Percentiles rank a stretch among this genome's conserved stretches.
These are phyloP conservation scores for Sepioteuthis lessoniana DNA, from an alignment of 2,888 invertebrate species.

Conservation along the genomic window DNA sequence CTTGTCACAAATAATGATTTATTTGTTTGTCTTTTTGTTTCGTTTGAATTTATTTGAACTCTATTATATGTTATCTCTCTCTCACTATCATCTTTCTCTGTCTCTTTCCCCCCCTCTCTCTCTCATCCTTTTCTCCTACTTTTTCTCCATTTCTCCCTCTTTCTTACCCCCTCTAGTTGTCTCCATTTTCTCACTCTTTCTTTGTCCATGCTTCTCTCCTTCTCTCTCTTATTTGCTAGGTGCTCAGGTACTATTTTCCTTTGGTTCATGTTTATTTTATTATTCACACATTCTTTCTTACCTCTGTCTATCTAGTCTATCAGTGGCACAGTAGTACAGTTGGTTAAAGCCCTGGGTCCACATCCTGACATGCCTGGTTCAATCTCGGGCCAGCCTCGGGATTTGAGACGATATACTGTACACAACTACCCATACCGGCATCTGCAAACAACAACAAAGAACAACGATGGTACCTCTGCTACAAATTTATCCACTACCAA, in stretches of 20 bases:
- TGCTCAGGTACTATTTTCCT: not conserved
- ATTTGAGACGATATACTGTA: not conserved
- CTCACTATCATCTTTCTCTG: too few species aligned
- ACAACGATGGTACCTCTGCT: not conserved
- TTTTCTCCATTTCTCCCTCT: too few species aligned
- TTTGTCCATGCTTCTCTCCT: too few species aligned
- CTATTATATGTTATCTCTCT: too few species aligned
- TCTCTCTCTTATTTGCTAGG: not conserved
- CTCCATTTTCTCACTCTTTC: too few species aligned
- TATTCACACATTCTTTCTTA: constrained; percentile 20
- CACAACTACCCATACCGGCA: not conserved
- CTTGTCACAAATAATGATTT: too few species aligned
- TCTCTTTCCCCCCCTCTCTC: too few species aligned
- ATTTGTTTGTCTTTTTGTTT: too few species aligned
- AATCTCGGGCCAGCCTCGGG: not conserved
- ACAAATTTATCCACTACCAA: not conserved
- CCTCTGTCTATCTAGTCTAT: not conserved
- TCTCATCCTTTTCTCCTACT: too few species aligned
- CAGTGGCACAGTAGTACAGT: constrained; percentile 18
- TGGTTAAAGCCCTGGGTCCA: not conserved
- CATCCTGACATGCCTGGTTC: not conserved
- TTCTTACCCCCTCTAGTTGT: too few species aligned
- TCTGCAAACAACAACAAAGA: not conserved
- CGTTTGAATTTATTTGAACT: too few species aligned
- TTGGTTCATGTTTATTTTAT: not conserved